Base-by-base conservation (phyloP, 2,888 invertebrate genomes). In the Silvanus unidentatus region DNA sequence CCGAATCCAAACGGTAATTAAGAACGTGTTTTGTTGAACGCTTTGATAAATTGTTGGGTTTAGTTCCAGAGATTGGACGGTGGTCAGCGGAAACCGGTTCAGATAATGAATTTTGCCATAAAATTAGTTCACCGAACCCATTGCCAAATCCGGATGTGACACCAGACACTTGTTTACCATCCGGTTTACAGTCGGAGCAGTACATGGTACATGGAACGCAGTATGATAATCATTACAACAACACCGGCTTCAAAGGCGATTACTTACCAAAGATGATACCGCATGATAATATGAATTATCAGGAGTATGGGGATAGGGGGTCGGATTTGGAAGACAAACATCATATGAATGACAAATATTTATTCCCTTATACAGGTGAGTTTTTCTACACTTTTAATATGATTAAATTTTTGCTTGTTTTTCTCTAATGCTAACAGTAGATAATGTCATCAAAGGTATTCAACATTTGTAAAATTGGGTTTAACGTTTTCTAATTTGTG, bases 11-110 rank as follows among this genome's bases (percentile, higher is more conserved):
- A 75, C 32, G 75, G 72, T 71, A 63, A 57, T 59, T 45, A 2
- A 41, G n/a, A 8, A 22, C 34, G 28, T 27, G 6, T 11, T 32
- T 28, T 16, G 9, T 30, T 38, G 10, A 34, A 22, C 16, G 35
- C 12, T 39, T 34, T 37, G 35, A 40, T 32, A 12, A n/a, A n/a
- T n/a, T n/a, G n/a, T n/a, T n/a, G n/a, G 34, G 27, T 28, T 42
- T 42, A 67, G 69, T 69, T 42, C 63, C 67, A 39, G 73, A 73
- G 62, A 66, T 73, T 2, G 78, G 84, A 12, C 79, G 86, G 28
- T 88, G 88, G 88, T 86, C 87, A 0, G 86, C 85, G 45, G 86
- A 86, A 53, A 86, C 87, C 0, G 85, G 81, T 5, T 86, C 88
- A 0, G 88, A 88, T 63, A 84, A 82, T 60, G 87, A 87, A 59